These are phyloP conservation scores for Digitonthophagus gazella DNA, from an alignment of 2,888 invertebrate genomes.

Conservation along the genomic window DNA sequence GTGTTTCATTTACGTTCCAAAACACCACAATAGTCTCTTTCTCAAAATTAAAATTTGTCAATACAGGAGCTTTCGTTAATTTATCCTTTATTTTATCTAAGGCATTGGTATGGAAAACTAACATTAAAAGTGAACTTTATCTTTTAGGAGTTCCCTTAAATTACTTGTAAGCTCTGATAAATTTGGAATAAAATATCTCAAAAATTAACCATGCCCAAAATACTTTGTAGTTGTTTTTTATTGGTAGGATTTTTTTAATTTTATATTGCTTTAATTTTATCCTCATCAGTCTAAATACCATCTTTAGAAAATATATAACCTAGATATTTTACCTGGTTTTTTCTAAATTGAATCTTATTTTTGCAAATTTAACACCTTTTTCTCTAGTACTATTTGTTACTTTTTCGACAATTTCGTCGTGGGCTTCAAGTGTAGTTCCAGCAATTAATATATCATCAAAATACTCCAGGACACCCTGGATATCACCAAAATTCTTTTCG, in stretches of 20 bases:
- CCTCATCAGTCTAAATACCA: constrained; percentile 18
- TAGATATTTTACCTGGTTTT: constrained; percentile 28
- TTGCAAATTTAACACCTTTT: constrained; percentile 24
- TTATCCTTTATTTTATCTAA: constrained; percentile 17
- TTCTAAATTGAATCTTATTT: constrained; percentile 28
- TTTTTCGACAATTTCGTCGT: constrained; percentile 23
- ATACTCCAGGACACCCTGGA: constrained; percentile 17
- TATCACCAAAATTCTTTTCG: constrained; percentile 17
- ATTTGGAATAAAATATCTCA: constrained; percentile 29
- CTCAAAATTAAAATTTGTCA: constrained; percentile 2
- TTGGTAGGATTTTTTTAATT: constrained; percentile 22
- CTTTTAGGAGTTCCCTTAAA: constrained; percentile 26
- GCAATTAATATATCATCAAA: constrained; percentile 23
- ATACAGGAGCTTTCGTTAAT: constrained; percentile 12
- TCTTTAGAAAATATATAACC: constrained; percentile 21
- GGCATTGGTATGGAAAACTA: background rate
- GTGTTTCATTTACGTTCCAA: no score
- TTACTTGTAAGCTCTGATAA: constrained; percentile 26
- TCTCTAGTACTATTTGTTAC: constrained; percentile 15
- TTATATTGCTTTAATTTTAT: constrained; percentile 29
- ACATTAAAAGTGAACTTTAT: constrained; percentile 11
- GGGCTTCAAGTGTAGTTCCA: background rate
- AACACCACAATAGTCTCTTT: no score
- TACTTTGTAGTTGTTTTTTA: constrained; percentile 27
- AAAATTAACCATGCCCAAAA: constrained; percentile 32